Evolutionary conservation across 2,113 vertebrate species (phyloP), one percentile per base, ranked within the genome.

Genomic region (Tylochromis polylepis): DNA sequence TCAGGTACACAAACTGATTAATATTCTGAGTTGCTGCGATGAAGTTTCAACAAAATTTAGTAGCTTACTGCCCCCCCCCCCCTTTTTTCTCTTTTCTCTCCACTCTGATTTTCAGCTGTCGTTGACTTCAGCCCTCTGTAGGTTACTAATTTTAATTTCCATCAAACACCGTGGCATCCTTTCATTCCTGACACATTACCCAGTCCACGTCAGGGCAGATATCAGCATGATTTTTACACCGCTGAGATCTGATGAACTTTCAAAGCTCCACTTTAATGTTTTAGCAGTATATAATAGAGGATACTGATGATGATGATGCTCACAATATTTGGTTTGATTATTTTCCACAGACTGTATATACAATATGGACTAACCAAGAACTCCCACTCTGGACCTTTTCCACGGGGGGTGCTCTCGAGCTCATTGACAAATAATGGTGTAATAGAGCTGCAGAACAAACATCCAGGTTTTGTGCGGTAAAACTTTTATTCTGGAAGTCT

Each of bases 21-120:
- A 8, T 9, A 3, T 36, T 36, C 0, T 36, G 1, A 36, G 36
- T 36, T 36, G 1, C 36, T 36, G 8, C 36, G 9, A 36, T 36
- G 34, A 36, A 36, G 9, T 36, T 36, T 36, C 34, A 36, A 4
- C 29, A 31, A 31, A 36, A 8, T 36, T 8, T 8, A 36, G 8
- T 8, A 36, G 34, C 34, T 36, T 36, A 2, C 8, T 36, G 29
- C 4, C 29, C 29, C 31, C 7, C 34, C 29, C 29, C 4, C 29
- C 29, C 29, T 5, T 31, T 31, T 62, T 34, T n/a, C n/a, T n/a
- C n/a, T n/a, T n/a, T n/a, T n/a, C n/a, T n/a, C n/a, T n/a, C n/a
- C 29, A 34, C 59, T 62, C 29, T 62, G 0, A 62, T n/a, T n/a
- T 1, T 0, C 18, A 62, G 1, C 29, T 62, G 58, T 60, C n/a